phyloP scores from a whole-genome alignment of 2,888 invertebrate genomes.

The Watsonalla binaria region DNA sequence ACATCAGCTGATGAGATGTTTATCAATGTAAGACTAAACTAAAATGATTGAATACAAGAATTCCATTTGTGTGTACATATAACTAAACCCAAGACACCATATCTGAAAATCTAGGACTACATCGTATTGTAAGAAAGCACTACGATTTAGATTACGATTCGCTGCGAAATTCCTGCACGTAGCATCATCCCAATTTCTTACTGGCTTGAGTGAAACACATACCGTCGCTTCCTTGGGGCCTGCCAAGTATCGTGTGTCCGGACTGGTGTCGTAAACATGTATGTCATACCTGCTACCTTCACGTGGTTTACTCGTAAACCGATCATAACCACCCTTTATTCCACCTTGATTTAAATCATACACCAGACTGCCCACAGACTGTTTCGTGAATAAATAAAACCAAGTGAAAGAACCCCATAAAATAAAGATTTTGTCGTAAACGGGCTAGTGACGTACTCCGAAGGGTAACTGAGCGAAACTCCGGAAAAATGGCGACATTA shows the following conservation, averaged over 20 bases:
- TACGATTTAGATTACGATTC: slow-evolving; percentile 9
- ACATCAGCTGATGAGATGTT: too few species aligned
- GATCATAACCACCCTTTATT: slow-evolving; percentile 47
- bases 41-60: too few species aligned
- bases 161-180: slow-evolving; percentile 59
- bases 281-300: slow-evolving; percentile 62
- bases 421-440: too few species aligned
- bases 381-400: too few species aligned
- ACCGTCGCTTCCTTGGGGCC: slow-evolving; percentile 51
- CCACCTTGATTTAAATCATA: slow-evolving; percentile 26
- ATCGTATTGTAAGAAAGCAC: slow-evolving; percentile 2
- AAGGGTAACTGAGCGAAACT: neutral
- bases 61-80: too few species aligned
- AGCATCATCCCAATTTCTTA: slow-evolving; percentile 57
- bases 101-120: too few species aligned
- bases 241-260: slow-evolving; percentile 61
- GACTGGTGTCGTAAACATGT: slow-evolving; percentile 65
- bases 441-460: too few species aligned
- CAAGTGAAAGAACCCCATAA: too few species aligned
- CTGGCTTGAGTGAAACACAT: slow-evolving; percentile 53
- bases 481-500: slow-evolving; percentile 33
- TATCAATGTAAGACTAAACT: too few species aligned
- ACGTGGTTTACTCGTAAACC: slow-evolving; percentile 54
- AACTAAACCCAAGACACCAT: too few species aligned
- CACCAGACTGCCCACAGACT: neutral